Conservation (phyloP, 2,888 invertebrate species). For the Nemotelus nigrinus region DNA sequence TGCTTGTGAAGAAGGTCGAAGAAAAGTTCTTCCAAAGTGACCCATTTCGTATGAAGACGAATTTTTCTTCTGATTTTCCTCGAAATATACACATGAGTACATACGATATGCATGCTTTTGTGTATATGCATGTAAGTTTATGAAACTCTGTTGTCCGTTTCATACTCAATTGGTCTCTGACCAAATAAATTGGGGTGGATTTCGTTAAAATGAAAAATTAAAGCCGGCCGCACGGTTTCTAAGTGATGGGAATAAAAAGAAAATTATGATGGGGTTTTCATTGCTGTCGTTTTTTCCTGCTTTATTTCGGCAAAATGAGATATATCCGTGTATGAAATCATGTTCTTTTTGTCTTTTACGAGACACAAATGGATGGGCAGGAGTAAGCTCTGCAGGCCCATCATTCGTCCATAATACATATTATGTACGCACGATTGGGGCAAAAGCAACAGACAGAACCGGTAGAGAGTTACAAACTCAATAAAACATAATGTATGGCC, state of each 20-base stretch:
- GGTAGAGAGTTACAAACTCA: constrained; percentile 37
- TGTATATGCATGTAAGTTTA: not conserved
- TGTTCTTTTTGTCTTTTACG: not conserved
- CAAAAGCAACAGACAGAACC: not conserved
- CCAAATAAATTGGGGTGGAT: constrained; percentile 42
- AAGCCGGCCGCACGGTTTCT: constrained; percentile 38
- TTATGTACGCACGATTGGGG: not conserved
- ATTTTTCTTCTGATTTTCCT: constrained; percentile 13
- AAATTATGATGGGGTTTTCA: constrained; percentile 47
- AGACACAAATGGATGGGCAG: not conserved
- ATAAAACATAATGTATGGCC: constrained; percentile 44
- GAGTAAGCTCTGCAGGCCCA: no score
- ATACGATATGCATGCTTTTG: not conserved
- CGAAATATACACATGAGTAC: not conserved
- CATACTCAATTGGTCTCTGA: not conserved
- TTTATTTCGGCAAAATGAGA: not conserved
- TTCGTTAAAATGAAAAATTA: constrained; percentile 48
- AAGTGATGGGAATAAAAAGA: constrained; percentile 49
- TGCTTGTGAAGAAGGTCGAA: constrained; percentile 7
- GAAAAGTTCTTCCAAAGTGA: constrained; percentile 42
- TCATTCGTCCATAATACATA: not conserved
- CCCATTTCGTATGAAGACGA: constrained; percentile 43
- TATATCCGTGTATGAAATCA: not conserved
- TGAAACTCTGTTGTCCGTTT: not conserved
- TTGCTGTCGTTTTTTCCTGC: not conserved